Evolutionary conservation across 92 coral and sea anemone genomes (phyloP), one percentile per base, ranked within the genome.

Genomic region (Scolanthus callimorphus): DNA sequence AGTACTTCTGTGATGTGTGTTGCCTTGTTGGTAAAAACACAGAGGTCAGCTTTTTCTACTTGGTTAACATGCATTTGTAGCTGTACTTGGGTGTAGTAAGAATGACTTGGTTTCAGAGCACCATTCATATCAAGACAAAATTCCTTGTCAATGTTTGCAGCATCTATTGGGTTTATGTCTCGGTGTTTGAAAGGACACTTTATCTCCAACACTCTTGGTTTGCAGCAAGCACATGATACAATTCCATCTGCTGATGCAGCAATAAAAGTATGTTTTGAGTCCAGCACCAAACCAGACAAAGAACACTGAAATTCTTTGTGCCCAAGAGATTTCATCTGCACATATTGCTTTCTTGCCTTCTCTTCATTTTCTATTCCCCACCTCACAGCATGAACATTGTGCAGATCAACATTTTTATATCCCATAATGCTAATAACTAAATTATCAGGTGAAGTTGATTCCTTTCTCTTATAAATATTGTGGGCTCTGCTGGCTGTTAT

Each of bases 21-120:
- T 21, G 41, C 52, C n/a, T 62, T 51, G 29, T 63, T 63, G 20
- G 72, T 60, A 38, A 49, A 49, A 57, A 45, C 69, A 69, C 43
- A 31, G 21, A 59, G 22, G 19, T 30, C 54, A 31, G 41, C 27
- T 41, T 37, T 8, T 11, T 25, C 27, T 11, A 51, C 31, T 26
- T 43, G 19, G 51, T 62, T 58, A 1, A 79, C 79, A 63, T 55
- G 63, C 57, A 71, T 64, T 41, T 79, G 74, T 13, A 79, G 25
- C 51, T 71, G 77, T 10, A 79, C 27, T 58, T 79, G 85, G 19
- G 78, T 79, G 62, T 79, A 79, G 49, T 71, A 51, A 29, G 20
- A 25, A 30, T 79, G 85, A 11, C 41, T 44, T 25, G 21, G 20
- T 49, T 62, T 61, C 20, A 70, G 65, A 27, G 57, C 43, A 8